Evolutionary conservation across 2,797 vertebrate genomes (phyloP), one percentile per base, ranked within the genome.

Genomic region (Chelon labrosus): DNA sequence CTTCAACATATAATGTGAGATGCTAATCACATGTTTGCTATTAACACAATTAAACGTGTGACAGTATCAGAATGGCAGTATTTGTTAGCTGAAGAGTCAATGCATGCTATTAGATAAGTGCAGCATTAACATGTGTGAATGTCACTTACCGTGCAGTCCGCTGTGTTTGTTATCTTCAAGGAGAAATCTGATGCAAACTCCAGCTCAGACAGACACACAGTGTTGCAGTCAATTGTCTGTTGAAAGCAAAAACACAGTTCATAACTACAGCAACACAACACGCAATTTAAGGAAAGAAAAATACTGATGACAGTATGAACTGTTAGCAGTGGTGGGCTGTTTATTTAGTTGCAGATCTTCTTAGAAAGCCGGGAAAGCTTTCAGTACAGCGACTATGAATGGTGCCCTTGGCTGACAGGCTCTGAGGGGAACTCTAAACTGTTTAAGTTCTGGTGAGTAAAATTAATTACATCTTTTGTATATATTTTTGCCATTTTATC

Each of bases 131-230:
- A 10, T 57, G 20, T 27, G 13, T 46, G 56, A 19, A 46, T 53
- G 9, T 53, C 74, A 82, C 95, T 96, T 92, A 98, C 97, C 65
- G 97, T 98, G 85, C 96, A 97, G 31, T 91, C 64, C 2, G 94
- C 91, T 63, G 91, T 94, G 50, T 70, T 85, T 27, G 91, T 96
- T 66, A 97, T 93, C 88, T 91, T 94, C 84, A 99, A 75, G 70
- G 90, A 92, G 87, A 99, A 98, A 82, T 97, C 95, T 11, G 95
- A 93, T 41, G 94, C 86, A 88, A 98, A 99, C 84, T 98, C 96
- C 86, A 98, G 90, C 82, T 97, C 97, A 60, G 95, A 93, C 73
- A 94, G 80, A 51, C 90, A 90, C 19, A 94, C 92, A 13, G 57
- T 85, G 82, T 96, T 96, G 73, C 97, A 99, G 91, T 98, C 85